Base-by-base conservation (phyloP, 2,888 invertebrate species). In the Rhingia campestris region DNA sequence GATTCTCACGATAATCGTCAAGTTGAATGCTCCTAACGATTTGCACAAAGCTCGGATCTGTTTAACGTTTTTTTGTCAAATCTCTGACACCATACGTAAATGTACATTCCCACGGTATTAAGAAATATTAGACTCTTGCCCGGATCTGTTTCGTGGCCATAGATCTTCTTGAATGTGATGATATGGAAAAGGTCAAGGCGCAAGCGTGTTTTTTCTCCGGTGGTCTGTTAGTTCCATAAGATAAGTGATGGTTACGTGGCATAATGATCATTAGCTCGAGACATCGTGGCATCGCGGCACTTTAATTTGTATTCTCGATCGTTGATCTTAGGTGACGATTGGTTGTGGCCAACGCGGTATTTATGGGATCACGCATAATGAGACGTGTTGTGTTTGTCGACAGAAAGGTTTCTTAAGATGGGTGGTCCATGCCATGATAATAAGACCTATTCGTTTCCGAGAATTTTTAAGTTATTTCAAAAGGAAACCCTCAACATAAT, bases 351-450 rank as follows among this genome's bases (percentile, higher is more conserved):
- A 58, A 4, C 12, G 12, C 10, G 30, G 6, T 49, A 58, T 67
- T 12, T 35, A 59, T 75, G 30, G 33, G 59, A 59, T 54, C 47
- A 61, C 33, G 10, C 35, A 14, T 9, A 45, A 33, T 4, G 41
- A 22, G 41, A 32, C 51, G 7, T 45, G 4, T 35, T 53, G 6
- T 9, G 4, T 9, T 14, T 14, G 30, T 53, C n/a, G 30, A 54
- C 32, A 10, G 53, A 22, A 43, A 51, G 37, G 3, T 39, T 67
- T 45, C 33, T 12, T 43, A 12, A 37, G 32, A 61, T 67, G 59
- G 59, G 59, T 76, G 75, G 53, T 76, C 74, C 47, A 54, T 32
- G n/a, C 51, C 41, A 43, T 32, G 41, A 54, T 53, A 53, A 58
- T 6, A 64, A 35, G 33, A 54, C 22, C 22, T 22, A 22, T 47